phyloP scores from a whole-genome alignment of 1,140 invertebrate genomes.

The Drusus annulatus region DNA sequence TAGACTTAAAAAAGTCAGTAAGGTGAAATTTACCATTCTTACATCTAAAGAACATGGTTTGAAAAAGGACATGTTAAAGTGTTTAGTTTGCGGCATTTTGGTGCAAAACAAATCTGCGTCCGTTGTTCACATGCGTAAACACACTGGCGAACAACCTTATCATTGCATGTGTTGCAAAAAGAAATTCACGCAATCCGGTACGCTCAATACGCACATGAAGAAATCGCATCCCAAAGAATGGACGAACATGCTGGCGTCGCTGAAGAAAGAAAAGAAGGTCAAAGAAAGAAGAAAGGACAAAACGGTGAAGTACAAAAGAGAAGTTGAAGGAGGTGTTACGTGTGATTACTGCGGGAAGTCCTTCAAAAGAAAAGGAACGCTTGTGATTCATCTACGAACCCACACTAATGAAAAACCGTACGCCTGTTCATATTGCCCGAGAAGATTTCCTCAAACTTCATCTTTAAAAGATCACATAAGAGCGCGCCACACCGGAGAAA shows the following conservation, averaged over 20 bases:
- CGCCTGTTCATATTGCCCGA: neutral
- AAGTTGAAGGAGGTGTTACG: neutral
- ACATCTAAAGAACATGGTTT: slow-evolving; percentile 15
- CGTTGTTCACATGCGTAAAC: slow-evolving; percentile 24
- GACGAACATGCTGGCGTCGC: neutral
- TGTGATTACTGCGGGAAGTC: slow-evolving; percentile 18
- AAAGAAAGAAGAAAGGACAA: neutral
- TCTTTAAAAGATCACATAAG: slow-evolving; percentile 3
- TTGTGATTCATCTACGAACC: slow-evolving; percentile 5
- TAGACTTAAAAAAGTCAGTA: neutral
- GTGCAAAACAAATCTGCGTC: slow-evolving; percentile 25
- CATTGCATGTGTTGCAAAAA: neutral
- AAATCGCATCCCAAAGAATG: slow-evolving; percentile 27
- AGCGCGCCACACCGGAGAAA: slow-evolving; percentile 8
- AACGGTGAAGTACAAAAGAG: neutral
- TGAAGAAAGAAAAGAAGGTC: slow-evolving; percentile 1
- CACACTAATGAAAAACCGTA: slow-evolving; percentile 31
- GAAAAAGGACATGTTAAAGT: slow-evolving; percentile 28
- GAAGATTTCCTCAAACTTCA: neutral
- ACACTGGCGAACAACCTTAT: slow-evolving; percentile 17
- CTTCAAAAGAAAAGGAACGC: slow-evolving; percentile 1
- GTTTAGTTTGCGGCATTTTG: slow-evolving; percentile 12
- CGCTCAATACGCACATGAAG: slow-evolving; percentile 25
- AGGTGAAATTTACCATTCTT: slow-evolving; percentile 4
- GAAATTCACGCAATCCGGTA: slow-evolving; percentile 6